phyloP scores from a whole-genome alignment of 2,888 invertebrate genomes.

The Siphlonurus alternatus region DNA sequence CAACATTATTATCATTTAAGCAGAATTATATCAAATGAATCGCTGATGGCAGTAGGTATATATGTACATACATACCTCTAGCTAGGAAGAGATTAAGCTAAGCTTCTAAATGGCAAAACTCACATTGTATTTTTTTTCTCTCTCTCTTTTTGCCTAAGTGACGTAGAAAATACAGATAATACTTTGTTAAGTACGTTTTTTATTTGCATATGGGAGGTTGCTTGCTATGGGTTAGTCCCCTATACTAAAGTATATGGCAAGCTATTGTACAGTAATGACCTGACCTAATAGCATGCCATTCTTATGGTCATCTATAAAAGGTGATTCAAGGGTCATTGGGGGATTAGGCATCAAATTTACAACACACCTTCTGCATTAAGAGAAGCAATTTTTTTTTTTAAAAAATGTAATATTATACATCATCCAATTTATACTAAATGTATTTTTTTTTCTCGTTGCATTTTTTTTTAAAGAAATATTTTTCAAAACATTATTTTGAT shows the following conservation, averaged over 20 bases:
- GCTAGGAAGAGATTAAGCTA: background rate
- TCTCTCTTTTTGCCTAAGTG: background rate
- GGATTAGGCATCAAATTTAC: background rate
- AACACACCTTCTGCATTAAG: background rate
- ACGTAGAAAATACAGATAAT: background rate
- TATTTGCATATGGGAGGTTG: background rate
- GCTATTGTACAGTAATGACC: background rate
- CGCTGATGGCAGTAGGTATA: background rate
- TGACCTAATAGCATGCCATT: background rate
- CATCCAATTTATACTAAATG: no score
- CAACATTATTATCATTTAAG: background rate
- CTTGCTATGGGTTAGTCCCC: background rate
- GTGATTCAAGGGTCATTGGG: background rate
- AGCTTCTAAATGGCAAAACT: background rate
- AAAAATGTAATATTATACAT: no score
- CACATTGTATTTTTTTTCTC: background rate
- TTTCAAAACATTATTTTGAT: no score
- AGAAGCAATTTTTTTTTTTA: no score
- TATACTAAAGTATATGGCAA: background rate
- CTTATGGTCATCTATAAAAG: background rate
- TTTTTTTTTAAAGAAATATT: no score
- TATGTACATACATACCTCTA: no score
- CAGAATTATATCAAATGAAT: background rate
- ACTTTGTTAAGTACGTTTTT: background rate
- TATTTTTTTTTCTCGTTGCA: no score